Evolutionary conservation across 2,113 vertebrate genomes (phyloP), one percentile per base, ranked within the genome.

Genomic region (Malurus elegans): DNA sequence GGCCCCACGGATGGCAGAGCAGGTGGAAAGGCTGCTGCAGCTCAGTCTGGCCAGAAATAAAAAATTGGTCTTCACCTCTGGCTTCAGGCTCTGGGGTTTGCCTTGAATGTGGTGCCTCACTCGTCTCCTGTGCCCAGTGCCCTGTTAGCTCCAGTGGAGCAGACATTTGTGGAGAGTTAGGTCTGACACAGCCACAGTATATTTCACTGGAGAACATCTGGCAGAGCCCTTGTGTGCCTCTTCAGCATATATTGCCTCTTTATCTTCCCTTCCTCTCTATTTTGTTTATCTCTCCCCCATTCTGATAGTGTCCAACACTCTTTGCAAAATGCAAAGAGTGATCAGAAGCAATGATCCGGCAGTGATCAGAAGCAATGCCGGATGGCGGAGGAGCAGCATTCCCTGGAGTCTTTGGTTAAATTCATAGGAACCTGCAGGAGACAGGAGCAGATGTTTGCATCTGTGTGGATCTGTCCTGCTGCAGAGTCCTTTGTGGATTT

Each of bases 91-190:
- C 62, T 47, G 57, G 16, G 8, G 29, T 51, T 36, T 64, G 48
- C 38, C 56, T 58, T 0, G 0, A 34, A 61, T 9, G 31, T 9
- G 11, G 42, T 18, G 20, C 26, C 15, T 66, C 47, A 5, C 2
- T 21, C 8, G 31, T 36, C 15, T 75, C 18, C 13, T 60, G 21
- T 16, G 0, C 1, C 5, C 38, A 62, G 31, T 0, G 2, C 40
- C 29, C 23, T 14, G 14, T 29, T 61, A 4, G 36, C 53, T 90
- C 51, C 4, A 5, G 1, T 0, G 0, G 64, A 54, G 36, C 54
- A 65, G 78, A 26, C 1, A 0, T 11, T 20, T 0, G 0, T 10
- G 56, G 38, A 40, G 67, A 25, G 58, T 2, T 9, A 10, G 36
- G 14, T 53, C 38, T 50, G 66, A 25, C 51, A 26, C 56, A 26